Conservation (phyloP, 1,140 invertebrate species). For the Cyclina sinensis region DNA sequence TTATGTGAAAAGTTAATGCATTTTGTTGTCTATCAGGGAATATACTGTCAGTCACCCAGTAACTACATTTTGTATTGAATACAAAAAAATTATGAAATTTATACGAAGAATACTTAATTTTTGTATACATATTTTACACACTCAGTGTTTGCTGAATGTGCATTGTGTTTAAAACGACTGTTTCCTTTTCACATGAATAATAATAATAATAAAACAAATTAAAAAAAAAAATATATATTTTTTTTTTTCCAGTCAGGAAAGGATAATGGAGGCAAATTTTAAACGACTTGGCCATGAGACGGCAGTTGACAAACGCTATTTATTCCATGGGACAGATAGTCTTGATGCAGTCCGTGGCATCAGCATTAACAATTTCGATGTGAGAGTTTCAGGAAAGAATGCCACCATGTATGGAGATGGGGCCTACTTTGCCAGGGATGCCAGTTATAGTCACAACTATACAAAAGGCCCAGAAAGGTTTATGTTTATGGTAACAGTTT, state of each 20-base stretch:
- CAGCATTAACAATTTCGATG: constrained; percentile 79
- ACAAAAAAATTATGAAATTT: too few relatives aligned
- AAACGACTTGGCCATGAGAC: constrained; percentile 43
- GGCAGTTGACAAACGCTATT: constrained; percentile 61
- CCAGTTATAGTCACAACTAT: constrained; percentile 76
- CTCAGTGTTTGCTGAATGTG: too few relatives aligned
- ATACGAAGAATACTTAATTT: too few relatives aligned
- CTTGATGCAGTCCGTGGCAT: constrained; percentile 73
- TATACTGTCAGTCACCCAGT: too few relatives aligned
- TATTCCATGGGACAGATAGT: constrained; percentile 78
- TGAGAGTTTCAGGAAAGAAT: constrained; percentile 73
- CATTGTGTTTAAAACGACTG: too few relatives aligned
- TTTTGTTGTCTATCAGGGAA: too few relatives aligned
- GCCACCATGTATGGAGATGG: constrained; percentile 82
- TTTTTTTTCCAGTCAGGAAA: constrained; percentile 67
- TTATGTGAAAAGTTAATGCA: too few relatives aligned
- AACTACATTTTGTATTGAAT: too few relatives aligned
- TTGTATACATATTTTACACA: too few relatives aligned
- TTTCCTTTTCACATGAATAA: too few relatives aligned
- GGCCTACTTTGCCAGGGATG: constrained; percentile 80
- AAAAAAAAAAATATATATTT: too few relatives aligned
- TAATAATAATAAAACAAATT: too few relatives aligned
- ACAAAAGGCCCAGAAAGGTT: constrained; percentile 64
- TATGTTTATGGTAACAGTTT: constrained; percentile 80
- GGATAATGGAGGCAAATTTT: constrained; percentile 70